A percentile compares a stretch with the other conserved stretches of the same genome.
phyloP scores from a whole-genome alignment of 2,888 invertebrate genomes.

The Deilephila porcellus region DNA sequence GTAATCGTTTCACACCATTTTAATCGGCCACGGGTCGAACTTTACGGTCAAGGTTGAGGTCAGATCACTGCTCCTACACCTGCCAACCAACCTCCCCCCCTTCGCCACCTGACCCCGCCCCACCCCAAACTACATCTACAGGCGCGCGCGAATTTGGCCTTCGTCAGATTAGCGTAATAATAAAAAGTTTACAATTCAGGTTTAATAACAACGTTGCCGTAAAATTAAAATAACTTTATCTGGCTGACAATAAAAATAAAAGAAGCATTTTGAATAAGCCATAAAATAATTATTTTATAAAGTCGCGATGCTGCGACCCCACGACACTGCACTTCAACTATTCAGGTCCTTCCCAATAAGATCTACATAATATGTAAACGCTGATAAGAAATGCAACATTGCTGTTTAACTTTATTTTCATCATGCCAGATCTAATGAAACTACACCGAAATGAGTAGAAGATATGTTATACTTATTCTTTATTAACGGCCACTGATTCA shows the following conservation, averaged over 20 bases:
- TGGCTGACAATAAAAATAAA: neutral
- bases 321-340: neutral
- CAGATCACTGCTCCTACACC: slow-evolving; percentile 4
- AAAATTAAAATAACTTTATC: neutral
- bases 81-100: neutral
- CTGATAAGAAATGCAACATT: neutral
- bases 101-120: neutral
- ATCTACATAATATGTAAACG: too few species aligned
- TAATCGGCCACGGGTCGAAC: slow-evolving; percentile 9
- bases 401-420: too few species aligned
- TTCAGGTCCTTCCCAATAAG: too few species aligned
- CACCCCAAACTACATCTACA: neutral
- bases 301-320: neutral
- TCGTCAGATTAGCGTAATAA: neutral
- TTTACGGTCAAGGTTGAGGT: slow-evolving; percentile 40
- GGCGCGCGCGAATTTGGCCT: neutral
- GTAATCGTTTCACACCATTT: slow-evolving; percentile 32
- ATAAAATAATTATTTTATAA: neutral
- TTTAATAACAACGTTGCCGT: neutral
- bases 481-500: too few species aligned
- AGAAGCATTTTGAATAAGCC: neutral
- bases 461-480: too few species aligned
- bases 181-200: neutral
- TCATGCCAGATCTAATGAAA: too few species aligned
- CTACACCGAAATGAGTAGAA: too few species aligned